Evolutionary conservation across 2,797 vertebrate genomes (phyloP), one percentile per base, ranked within the genome.

Genomic region (Chrysocyon brachyurus): DNA sequence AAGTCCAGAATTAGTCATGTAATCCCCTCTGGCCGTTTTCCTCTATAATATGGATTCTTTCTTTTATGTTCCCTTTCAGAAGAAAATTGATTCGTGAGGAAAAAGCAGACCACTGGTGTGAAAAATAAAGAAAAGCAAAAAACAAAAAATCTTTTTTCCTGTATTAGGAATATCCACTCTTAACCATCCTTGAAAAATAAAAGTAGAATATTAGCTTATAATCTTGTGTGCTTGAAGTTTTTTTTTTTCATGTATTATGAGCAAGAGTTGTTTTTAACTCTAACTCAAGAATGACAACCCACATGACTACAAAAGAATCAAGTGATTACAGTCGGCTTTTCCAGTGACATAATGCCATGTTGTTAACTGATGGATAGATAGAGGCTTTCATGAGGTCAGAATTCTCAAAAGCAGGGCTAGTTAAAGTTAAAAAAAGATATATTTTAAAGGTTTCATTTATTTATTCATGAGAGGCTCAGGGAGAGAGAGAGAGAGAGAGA

Each of bases 351-450:
- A 49, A 22, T 61, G 56, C 49, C 12, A 10, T 0, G 0, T 2
- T 3, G 22, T 91, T 75, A 63, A 59, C 72, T 91, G 40, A 54
- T 59, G 61, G 92, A 5, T 49, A 26, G 40, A 73, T 52, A 84
- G 77, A 78, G 19, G 4, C 31, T 75, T 59, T 94, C 14, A 26
- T 26, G 28, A 33, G 84, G 63, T 64, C 33, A 19, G 84, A 91
- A 26, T 97, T 91, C 77, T 22, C 91, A 81, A 92, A 89, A 96
- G 73, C 56, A 72, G 57, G 87, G 40, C 64, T 64, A 91, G 11
- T 94, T 77, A 92, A 90, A 81, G 87, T 97, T 94, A 83, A 26
- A 8, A 46, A 46, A 46, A 46, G 40, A 46, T 46, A 7, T 46
- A 46, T 46, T 46, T 46, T 46, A 46, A 46, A 46, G 40, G 8